These are phyloP conservation scores for Acyrthosiphon pisum DNA, from an alignment of 1,140 invertebrate species.

Conservation along the genomic window DNA sequence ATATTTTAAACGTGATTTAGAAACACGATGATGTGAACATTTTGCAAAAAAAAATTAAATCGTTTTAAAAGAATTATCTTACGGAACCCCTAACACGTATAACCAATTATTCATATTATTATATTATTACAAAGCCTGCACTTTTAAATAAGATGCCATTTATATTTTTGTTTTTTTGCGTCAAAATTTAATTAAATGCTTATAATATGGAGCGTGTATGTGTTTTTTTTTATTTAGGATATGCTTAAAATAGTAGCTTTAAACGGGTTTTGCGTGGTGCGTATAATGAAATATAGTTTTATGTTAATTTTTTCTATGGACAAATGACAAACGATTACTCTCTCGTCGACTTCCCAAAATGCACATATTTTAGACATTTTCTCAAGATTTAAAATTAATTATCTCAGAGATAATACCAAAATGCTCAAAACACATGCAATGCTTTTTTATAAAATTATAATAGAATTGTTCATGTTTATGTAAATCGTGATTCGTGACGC, in stretches of 20 bases:
- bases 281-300: not conserved
- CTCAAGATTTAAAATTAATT: not conserved
- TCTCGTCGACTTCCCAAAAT: not conserved
- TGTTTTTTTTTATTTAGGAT: not conserved
- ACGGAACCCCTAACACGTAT: not conserved
- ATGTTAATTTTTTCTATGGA: not conserved
- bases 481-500: not conserved
- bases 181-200: not conserved
- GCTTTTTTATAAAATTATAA: not conserved
- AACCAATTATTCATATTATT: not conserved
- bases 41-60: not conserved
- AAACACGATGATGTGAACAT: not conserved
- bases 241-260: slow-evolving; percentile 1
- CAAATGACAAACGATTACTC: not conserved
- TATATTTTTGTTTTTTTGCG: not conserved
- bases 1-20: not conserved
- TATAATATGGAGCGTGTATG: not conserved
- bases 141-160: not conserved
- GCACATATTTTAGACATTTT: not conserved
- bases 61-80: not conserved
- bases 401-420: not conserved
- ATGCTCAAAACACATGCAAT: not conserved
- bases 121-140: not conserved
- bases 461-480: not conserved
- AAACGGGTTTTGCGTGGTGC: not conserved